phyloP scores from a whole-genome alignment of 1,140 invertebrate species.

The Brevipalpus yothersi region DNA sequence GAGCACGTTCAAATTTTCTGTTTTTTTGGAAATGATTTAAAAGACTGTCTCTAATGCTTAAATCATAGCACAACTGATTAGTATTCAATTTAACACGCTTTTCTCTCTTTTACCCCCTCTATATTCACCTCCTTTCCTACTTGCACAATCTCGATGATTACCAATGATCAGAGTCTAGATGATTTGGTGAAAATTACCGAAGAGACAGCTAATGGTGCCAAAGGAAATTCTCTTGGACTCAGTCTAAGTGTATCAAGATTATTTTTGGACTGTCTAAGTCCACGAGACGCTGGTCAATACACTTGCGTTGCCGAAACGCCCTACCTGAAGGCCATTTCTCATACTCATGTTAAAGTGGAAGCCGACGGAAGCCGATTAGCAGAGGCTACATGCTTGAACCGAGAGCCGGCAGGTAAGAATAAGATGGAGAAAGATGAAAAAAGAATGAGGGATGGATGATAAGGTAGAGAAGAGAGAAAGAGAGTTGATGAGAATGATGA shows the following conservation, averaged over 20 bases:
- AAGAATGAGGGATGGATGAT: too few relatives aligned
- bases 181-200: neutral
- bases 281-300: constrained; percentile 32
- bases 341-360: constrained; percentile 14
- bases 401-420: neutral
- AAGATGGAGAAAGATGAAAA: neutral
- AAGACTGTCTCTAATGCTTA: too few relatives aligned
- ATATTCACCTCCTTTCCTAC: too few relatives aligned
- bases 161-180: neutral
- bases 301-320: constrained; percentile 43
- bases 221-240: neutral
- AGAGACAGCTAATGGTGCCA: too few relatives aligned
- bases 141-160: too few relatives aligned
- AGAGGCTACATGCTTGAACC: neutral
- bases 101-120: too few relatives aligned
- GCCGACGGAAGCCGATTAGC: neutral
- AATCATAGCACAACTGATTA: too few relatives aligned
- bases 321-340: constrained; percentile 25
- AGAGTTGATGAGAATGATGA: too few relatives aligned
- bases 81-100: too few relatives aligned
- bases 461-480: too few relatives aligned
- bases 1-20: too few relatives aligned
- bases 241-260: constrained; percentile 27
- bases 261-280: constrained; percentile 31
- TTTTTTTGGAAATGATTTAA: too few relatives aligned